Evolutionary conservation across 1,140 invertebrate species (phyloP).

Genomic region (Brachionus sp.): DNA sequence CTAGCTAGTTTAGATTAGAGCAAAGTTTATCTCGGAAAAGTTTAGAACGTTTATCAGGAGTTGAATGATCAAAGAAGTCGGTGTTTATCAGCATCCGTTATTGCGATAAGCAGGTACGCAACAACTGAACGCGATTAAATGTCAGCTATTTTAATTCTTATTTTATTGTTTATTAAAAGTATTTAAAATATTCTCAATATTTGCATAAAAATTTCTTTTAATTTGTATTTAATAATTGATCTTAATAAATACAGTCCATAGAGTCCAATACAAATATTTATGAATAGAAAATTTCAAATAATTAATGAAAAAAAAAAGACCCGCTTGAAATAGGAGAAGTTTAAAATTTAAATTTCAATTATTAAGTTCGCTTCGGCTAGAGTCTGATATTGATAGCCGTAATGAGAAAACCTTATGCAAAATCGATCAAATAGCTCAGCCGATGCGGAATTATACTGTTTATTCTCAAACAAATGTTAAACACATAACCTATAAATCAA

Average conservation of each 20-base stretch:
- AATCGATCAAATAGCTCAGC: neutral
- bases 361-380: neutral
- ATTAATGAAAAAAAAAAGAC: neutral
- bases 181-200: conserved; percentile 40
- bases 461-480: conserved; percentile 15
- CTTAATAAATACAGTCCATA: neutral
- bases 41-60: conserved; percentile 10
- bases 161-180: conserved; percentile 1
- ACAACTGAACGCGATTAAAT: neutral
- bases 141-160: conserved; percentile 24
- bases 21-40: conserved; percentile 8
- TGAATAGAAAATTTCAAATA: neutral
- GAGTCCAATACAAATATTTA: conserved; percentile 2
- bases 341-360: conserved; percentile 27
- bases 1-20: neutral
- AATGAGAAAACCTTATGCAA: conserved; percentile 29
- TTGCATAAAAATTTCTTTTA: conserved; percentile 34
- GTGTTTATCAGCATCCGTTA: conserved; percentile 1
- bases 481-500: conserved; percentile 17
- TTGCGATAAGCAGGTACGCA: conserved; percentile 6
- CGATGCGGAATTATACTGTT: conserved; percentile 23
- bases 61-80: conserved; percentile 1
- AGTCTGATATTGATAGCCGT: conserved; percentile 8
- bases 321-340: conserved; percentile 19
- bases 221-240: conserved; percentile 1